Evolutionary conservation across 2,113 vertebrate genomes (phyloP), one percentile per base, ranked within the genome.

Genomic region (Aramus guarauna): DNA sequence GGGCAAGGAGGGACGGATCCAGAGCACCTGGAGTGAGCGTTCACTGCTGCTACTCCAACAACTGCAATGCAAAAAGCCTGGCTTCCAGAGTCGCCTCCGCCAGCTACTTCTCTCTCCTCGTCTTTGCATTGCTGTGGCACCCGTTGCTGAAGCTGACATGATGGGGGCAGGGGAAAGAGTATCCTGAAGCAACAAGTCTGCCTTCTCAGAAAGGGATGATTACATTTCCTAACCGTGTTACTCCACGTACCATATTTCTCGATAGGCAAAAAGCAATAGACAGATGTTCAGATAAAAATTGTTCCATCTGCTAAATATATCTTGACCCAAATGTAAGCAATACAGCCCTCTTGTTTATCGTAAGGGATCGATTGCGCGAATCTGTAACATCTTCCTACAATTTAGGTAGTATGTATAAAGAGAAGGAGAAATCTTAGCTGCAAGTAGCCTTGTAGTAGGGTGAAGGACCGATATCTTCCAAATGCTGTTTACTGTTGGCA

Each of bases 31-130:
- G 99, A 1, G 98, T 99, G 82, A 98, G 92, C 62, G 97, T 99
- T 78, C 97, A 99, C 91, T 99, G 99, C 98, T 99, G 99, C 97
- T 99, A 98, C 97, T 98, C 98, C 11, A 97, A 98, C 75, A 96
- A 99, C 97, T 99, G 99, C 97, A 99, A 99, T 7, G 96, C 96
- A 32, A 97, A 73, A 52, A 97, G 98, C 95, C 88, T 79, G 11
- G 98, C 97, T 6, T 36, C 96, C 2, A 95, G 94, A 30, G 32
- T 93, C 88, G 23, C 85, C 90, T 94, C 77, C 39, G 1, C 6
- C 2, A 55, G 93, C 91, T 95, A 10, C 84, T 5, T 89, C 52
- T 68, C 32, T 23, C 93, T 98, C 37, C 91, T 98, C 41, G 0
- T 91, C 85, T 68, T 90, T 4, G 47, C 60, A 0, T 34, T 94